Percentiles rank a stretch among this genome's conserved stretches.
These are phyloP conservation scores for Euzetes globulus DNA, from an alignment of 2,888 invertebrate genomes.

Conservation along the genomic window DNA sequence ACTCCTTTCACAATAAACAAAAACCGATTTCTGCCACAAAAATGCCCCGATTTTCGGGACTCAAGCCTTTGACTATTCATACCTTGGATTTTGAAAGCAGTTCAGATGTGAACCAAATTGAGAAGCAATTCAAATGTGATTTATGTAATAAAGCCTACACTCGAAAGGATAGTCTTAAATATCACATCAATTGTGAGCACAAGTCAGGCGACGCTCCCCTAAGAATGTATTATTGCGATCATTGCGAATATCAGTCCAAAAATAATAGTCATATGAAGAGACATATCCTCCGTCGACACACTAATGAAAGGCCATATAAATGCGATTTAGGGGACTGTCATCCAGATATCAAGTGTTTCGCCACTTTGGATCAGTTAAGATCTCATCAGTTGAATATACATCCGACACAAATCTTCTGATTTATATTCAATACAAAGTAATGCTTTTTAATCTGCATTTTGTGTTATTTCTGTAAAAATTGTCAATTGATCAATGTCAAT, in stretches of 20 bases:
- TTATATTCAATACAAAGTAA: too few species aligned
- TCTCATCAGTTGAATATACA: background rate
- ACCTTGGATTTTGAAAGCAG: background rate
- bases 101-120: background rate
- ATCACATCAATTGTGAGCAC: background rate
- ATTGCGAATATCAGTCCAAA: constrained; percentile 10
- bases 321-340: background rate
- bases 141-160: constrained; percentile 15
- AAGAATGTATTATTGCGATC: background rate
- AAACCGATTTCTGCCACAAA: background rate
- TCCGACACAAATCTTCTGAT: background rate
- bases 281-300: constrained; percentile 7
- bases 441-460: too few species aligned
- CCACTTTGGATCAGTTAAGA: background rate
- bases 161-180: background rate
- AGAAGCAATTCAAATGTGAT: background rate
- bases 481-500: too few species aligned
- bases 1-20: background rate
- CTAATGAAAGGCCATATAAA: constrained; percentile 1
- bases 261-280: constrained; percentile 2
- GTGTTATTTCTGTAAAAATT: too few species aligned
- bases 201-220: background rate
- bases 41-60: background rate
- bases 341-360: background rate
- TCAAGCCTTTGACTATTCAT: constrained; percentile 5